These are phyloP conservation scores for Heliconius hewitsoni DNA, from an alignment of 1,140 invertebrate species.

Conservation along the genomic window DNA sequence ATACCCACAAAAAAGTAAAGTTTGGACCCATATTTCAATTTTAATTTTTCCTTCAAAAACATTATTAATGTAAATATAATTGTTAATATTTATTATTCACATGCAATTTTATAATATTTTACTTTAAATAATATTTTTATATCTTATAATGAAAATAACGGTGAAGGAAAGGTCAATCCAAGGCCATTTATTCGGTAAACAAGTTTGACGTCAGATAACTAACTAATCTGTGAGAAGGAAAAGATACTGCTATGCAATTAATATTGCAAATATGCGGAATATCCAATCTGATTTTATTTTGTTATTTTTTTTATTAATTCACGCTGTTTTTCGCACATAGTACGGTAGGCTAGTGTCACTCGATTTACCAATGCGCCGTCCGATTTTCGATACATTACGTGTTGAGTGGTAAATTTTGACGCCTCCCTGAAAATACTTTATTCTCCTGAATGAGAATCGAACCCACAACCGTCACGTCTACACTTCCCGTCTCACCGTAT, in stretches of 20 bases:
- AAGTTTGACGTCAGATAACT: neutral
- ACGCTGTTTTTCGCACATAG: too few species aligned
- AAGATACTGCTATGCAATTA: neutral
- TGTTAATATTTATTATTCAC: neutral
- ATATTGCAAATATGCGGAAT: neutral
- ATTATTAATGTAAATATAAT: neutral
- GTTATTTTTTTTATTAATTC: neutral
- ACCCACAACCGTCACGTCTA: too few species aligned
- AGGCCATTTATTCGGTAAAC: conserved; percentile 6
- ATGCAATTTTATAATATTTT: neutral
- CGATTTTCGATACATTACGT: too few species aligned
- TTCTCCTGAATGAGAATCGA: too few species aligned
- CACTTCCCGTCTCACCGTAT: too few species aligned
- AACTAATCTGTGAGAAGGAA: neutral
- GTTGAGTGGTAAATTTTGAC: too few species aligned
- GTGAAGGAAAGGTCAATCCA: neutral
- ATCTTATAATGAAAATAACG: neutral
- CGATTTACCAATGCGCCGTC: too few species aligned
- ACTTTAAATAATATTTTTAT: neutral
- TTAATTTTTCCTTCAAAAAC: neutral
- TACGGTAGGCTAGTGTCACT: too few species aligned
- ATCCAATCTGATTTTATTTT: neutral
- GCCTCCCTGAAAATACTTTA: too few species aligned
- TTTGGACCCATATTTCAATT: neutral
- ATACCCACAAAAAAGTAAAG: neutral